Percentiles rank a stretch among this genome's conserved stretches.
Evolutionary conservation across 1,140 invertebrate species (phyloP).

Genomic region (Eumaeus atala): DNA sequence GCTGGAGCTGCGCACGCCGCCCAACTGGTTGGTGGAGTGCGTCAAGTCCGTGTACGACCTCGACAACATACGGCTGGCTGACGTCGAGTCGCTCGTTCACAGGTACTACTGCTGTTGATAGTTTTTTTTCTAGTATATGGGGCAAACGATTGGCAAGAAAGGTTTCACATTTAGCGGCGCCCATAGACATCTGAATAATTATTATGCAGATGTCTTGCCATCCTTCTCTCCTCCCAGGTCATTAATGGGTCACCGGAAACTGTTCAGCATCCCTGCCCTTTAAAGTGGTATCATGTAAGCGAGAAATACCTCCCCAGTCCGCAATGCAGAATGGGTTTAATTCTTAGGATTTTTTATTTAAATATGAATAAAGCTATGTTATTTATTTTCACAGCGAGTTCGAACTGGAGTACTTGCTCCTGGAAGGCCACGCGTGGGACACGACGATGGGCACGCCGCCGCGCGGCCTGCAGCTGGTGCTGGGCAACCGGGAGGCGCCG

Average conservation of each 20-base stretch:
- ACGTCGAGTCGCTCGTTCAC: constrained; percentile 84
- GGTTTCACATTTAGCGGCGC: too few relatives aligned
- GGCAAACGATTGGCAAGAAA: too few relatives aligned
- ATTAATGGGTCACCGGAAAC: too few relatives aligned
- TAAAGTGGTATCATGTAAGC: too few relatives aligned
- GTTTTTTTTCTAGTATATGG: background rate
- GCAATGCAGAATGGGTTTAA: too few relatives aligned
- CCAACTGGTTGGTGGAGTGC: constrained; percentile 98
- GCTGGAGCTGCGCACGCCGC: constrained; percentile 95
- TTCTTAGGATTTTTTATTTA: too few relatives aligned
- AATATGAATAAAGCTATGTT: too few relatives aligned
- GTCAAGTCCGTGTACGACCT: constrained; percentile 96
- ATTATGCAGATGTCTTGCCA: too few relatives aligned
- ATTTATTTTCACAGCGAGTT: constrained; percentile 86
- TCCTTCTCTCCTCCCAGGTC: too few relatives aligned
- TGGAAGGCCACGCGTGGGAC: constrained; percentile 99
- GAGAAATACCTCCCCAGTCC: too few relatives aligned
- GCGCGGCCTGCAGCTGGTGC: constrained; percentile 94
- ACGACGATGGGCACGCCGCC: constrained; percentile 92
- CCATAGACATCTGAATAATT: too few relatives aligned
- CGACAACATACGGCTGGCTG: constrained; percentile 95
- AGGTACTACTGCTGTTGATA: constrained; percentile 67
- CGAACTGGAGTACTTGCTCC: constrained; percentile 91
- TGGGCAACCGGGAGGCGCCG: constrained; percentile 89
- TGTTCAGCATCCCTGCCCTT: too few relatives aligned